Conservation (phyloP, 2,888 invertebrate species). For the Rhagonycha lutea region DNA sequence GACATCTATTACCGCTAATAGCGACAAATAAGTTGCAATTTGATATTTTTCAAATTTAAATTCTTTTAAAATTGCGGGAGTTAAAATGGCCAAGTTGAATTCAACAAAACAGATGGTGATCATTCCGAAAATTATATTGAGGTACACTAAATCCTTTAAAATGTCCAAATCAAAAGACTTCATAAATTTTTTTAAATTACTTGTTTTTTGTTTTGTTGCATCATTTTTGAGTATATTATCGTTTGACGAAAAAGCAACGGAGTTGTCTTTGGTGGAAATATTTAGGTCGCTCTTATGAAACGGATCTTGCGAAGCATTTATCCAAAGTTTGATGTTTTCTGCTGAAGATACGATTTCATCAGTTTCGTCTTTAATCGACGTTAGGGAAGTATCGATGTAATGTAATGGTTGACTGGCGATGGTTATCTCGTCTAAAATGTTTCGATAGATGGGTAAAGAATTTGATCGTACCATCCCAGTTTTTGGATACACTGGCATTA, state of each 20-base stretch:
- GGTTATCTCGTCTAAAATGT: background rate
- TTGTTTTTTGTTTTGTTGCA: background rate
- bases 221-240: background rate
- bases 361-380: background rate
- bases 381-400: background rate
- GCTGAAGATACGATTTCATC: background rate
- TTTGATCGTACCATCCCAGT: background rate
- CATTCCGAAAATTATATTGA: slow-evolving; percentile 72
- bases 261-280: background rate
- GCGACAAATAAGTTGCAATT: slow-evolving; percentile 71
- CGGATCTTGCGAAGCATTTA: background rate
- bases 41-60: slow-evolving; percentile 64
- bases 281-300: background rate
- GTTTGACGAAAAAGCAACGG: too few relatives aligned
- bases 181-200: slow-evolving; percentile 57
- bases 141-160: slow-evolving; percentile 69
- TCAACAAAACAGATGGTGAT: slow-evolving; percentile 74
- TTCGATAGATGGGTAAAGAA: background rate
- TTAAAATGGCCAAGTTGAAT: slow-evolving; percentile 72
- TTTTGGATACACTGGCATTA: background rate
- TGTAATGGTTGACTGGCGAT: background rate
- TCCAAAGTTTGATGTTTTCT: background rate
- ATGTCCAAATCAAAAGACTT: slow-evolving; percentile 74
- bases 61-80: slow-evolving; percentile 74
- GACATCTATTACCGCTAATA: slow-evolving; percentile 69